Evolutionary conservation across 1,140 invertebrate species (phyloP).

Genomic region (Rhynchophorus ferrugineus): DNA sequence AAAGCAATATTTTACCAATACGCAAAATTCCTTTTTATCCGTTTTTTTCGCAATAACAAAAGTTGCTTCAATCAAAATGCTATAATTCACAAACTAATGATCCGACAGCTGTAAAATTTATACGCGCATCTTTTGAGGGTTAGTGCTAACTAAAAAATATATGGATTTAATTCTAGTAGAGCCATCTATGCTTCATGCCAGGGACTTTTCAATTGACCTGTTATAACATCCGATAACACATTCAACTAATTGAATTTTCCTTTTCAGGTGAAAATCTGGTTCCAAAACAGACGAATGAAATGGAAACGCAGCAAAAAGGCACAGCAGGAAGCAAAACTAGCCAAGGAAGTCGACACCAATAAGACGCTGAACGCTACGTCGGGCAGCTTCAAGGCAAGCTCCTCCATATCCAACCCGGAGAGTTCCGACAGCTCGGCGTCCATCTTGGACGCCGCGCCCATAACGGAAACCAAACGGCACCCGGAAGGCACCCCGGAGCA

Average conservation of each 20-base stretch:
- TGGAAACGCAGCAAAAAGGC: constrained; percentile 94
- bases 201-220: too few relatives aligned
- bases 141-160: too few relatives aligned
- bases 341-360: constrained; percentile 26
- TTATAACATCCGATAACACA: too few relatives aligned
- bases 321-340: constrained; percentile 62
- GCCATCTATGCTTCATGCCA: too few relatives aligned
- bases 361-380: constrained; percentile 10
- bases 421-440: constrained; percentile 5
- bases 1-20: too few relatives aligned
- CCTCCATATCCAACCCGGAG: constrained; percentile 19
- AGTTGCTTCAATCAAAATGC: too few relatives aligned
- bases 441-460: constrained; percentile 14
- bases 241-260: constrained; percentile 19
- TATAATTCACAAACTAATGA: too few relatives aligned
- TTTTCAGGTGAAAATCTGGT: constrained; percentile 89
- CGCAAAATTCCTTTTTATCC: too few relatives aligned
- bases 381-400: constrained; percentile 14
- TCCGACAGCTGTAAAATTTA: too few relatives aligned
- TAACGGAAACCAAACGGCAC: constrained; percentile 4
- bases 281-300: constrained; percentile 92
- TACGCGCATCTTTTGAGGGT: too few relatives aligned
- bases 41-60: too few relatives aligned
- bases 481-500: constrained; percentile 35
- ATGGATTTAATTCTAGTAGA: too few relatives aligned